Percentiles rank a stretch among this genome's conserved stretches.
Conservation (phyloP, 2,113 vertebrate species). For the Pao palembangensis region DNA sequence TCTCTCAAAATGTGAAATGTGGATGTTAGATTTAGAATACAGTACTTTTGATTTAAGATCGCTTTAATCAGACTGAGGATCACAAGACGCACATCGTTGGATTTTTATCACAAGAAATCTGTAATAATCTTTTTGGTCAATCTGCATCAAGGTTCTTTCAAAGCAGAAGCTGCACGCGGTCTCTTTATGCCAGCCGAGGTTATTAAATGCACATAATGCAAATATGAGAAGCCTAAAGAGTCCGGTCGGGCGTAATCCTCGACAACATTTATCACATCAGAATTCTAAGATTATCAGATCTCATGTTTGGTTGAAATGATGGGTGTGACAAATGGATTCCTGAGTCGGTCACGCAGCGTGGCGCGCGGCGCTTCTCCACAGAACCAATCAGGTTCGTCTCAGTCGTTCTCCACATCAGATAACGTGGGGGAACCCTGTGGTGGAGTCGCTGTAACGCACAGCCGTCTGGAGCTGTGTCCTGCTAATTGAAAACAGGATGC, state of each 20-base stretch:
- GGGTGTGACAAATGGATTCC: slow-evolving; percentile 60
- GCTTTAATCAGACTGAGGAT: slow-evolving; percentile 20
- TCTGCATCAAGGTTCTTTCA: slow-evolving; percentile 23
- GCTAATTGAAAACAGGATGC: slow-evolving; percentile 72
- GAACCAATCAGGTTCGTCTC: slow-evolving; percentile 73
- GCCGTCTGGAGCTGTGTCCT: slow-evolving; percentile 57
- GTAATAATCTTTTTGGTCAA: slow-evolving; percentile 27
- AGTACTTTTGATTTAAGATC: slow-evolving; percentile 16
- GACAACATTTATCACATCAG: slow-evolving; percentile 61
- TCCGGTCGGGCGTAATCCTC: slow-evolving; percentile 37
- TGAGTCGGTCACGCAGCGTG: slow-evolving; percentile 50
- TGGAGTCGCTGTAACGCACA: slow-evolving; percentile 55
- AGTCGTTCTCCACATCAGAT: slow-evolving; percentile 61
- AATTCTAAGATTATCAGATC: slow-evolving; percentile 51
- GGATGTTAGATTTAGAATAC: slow-evolving; percentile 14
- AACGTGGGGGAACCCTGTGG: slow-evolving; percentile 58
- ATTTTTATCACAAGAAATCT: slow-evolving; percentile 33
- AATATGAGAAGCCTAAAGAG: slow-evolving; percentile 12
- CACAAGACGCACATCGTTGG: slow-evolving; percentile 13
- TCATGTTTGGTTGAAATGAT: slow-evolving; percentile 51
- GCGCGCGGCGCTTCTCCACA: slow-evolving; percentile 54
- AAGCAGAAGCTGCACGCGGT: slow-evolving; percentile 12
- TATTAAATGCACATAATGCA: slow-evolving; percentile 15
- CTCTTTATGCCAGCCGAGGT: slow-evolving; percentile 9
- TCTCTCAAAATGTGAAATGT: slow-evolving; percentile 7